Percentiles rank a stretch among this genome's conserved stretches.
These are phyloP conservation scores for Hydractinia echinata DNA, from an alignment of 30 jellyfish, hydroid and myxozoan genomes.

Conservation along the genomic window DNA sequence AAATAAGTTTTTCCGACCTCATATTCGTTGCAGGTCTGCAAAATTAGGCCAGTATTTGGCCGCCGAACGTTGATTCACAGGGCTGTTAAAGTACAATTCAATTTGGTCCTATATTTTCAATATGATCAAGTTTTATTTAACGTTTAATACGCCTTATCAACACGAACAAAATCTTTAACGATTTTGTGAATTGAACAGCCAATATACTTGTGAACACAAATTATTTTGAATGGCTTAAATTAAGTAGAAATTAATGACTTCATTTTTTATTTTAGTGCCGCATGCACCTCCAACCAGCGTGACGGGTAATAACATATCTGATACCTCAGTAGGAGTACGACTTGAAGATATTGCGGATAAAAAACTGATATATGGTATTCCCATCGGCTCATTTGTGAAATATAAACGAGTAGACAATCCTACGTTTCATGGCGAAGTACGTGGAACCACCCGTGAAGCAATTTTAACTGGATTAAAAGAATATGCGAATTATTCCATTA, in stretches of 20 bases:
- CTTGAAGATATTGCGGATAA: background rate
- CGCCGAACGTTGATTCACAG: too few relatives aligned
- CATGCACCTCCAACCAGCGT: background rate
- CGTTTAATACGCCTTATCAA: too few relatives aligned
- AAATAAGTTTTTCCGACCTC: too few relatives aligned
- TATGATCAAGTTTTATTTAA: too few relatives aligned
- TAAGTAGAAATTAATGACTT: background rate
- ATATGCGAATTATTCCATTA: background rate
- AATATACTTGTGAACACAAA: too few relatives aligned
- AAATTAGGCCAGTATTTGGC: too few relatives aligned
- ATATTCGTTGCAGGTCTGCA: too few relatives aligned
- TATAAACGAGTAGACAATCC: background rate
- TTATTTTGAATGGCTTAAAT: too few relatives aligned
- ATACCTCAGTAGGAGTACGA: background rate
- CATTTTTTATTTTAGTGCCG: background rate
- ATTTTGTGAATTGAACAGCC: too few relatives aligned
- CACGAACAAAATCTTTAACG: too few relatives aligned
- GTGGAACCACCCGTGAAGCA: background rate
- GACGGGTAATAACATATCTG: background rate
- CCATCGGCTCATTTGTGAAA: background rate
- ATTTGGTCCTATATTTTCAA: too few relatives aligned
- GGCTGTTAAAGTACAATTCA: too few relatives aligned
- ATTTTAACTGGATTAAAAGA: background rate
- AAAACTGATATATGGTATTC: background rate
- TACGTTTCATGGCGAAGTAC: background rate